These are phyloP conservation scores for Tenthredo amoena DNA, from an alignment of 2,888 invertebrate species.

Conservation along the genomic window DNA sequence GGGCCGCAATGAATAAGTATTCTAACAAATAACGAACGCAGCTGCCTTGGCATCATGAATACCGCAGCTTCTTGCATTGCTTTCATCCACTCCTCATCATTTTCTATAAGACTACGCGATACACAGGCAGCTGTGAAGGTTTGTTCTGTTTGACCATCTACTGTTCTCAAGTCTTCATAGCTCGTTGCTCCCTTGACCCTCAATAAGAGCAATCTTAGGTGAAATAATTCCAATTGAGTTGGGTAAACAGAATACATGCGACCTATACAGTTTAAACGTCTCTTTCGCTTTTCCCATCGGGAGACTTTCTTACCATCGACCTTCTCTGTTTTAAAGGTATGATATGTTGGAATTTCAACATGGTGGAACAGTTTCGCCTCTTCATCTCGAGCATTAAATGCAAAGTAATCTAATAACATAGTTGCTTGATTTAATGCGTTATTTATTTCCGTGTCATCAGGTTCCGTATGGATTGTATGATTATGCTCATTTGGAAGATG, in stretches of 20 bases:
- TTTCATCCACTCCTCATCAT: conserved; percentile 65
- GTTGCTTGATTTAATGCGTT: conserved; percentile 46
- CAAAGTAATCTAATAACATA: conserved; percentile 53
- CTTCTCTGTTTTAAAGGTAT: conserved; percentile 51
- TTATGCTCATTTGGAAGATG: conserved; percentile 59
- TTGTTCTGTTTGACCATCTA: conserved; percentile 58
- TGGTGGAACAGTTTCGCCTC: conserved; percentile 49
- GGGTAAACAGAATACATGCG: conserved; percentile 33
- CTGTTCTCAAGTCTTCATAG: conserved; percentile 65
- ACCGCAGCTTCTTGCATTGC: conserved; percentile 62
- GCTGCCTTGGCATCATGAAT: neutral
- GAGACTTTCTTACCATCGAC: conserved; percentile 22
- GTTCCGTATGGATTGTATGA: conserved; percentile 56
- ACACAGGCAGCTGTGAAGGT: conserved; percentile 64
- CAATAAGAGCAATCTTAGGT: conserved; percentile 65
- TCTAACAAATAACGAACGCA: neutral
- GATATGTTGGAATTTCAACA: conserved; percentile 51
- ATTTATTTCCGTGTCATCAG: conserved; percentile 52
- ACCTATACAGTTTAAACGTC: conserved; percentile 51
- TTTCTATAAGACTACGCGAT: conserved; percentile 61
- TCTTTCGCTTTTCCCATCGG: conserved; percentile 53
- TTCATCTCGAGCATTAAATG: conserved; percentile 47
- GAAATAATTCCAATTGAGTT: conserved; percentile 63
- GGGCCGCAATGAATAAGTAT: neutral
- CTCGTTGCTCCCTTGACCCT: conserved; percentile 64